Evolutionary conservation across 2,113 vertebrate species (phyloP).

Genomic region (Oenanthe oenanthe): DNA sequence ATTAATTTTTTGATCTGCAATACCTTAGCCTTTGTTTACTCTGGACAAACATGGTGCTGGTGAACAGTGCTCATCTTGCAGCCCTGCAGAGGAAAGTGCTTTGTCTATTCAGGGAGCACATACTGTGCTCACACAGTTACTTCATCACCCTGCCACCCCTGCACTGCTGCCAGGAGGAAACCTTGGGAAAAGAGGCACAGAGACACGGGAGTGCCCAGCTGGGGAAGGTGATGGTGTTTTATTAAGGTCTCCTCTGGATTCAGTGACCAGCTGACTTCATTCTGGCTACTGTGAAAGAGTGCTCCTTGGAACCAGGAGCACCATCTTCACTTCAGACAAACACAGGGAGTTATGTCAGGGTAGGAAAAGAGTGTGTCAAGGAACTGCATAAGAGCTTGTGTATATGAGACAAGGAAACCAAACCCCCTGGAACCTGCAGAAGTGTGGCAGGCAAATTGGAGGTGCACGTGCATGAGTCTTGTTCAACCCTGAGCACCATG

Average conservation of each 20-base stretch:
- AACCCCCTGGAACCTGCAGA: fast-evolving
- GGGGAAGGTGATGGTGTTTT: neutral
- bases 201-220: fast-evolving
- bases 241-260: neutral
- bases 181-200: neutral
- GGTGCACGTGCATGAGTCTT: fast-evolving
- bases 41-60: neutral
- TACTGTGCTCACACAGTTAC: neutral
- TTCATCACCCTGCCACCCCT: neutral
- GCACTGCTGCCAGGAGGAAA: fast-evolving
- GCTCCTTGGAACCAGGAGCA: neutral
- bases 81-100: neutral
- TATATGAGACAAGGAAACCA: neutral
- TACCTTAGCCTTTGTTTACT: neutral
- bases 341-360: neutral
- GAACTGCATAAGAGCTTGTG: neutral
- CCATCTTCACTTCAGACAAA: neutral
- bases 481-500: neutral
- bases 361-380: neutral
- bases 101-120: neutral
- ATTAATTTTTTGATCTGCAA: neutral
- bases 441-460: neutral
- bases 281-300: neutral
- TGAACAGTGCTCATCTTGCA: neutral
- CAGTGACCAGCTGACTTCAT: neutral